Base-by-base conservation (phyloP, 1,140 invertebrate species). In the Stenopsyche tienmushanensis region DNA sequence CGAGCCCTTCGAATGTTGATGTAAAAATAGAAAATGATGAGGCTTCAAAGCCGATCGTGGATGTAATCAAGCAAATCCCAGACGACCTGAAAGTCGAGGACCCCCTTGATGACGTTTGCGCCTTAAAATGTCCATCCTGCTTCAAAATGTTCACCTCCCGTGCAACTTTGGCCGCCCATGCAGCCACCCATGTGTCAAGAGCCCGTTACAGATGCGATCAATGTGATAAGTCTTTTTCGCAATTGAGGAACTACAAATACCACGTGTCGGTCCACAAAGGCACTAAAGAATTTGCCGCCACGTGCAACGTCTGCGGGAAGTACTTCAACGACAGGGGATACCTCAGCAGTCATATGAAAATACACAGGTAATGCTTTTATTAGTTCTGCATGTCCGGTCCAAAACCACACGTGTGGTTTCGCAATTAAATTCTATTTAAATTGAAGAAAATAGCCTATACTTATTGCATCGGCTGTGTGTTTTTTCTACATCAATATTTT, bases 181-280 rank as follows among this genome's bases (percentile, higher is more conserved):
- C 66, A 62, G 68, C 66, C 13, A 62, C 70, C 3, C 74, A 76
- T 54, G 55, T 63, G 2, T 55, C 72, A 0, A 62, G 53, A 3
- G 70, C 88, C 65, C 84, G 86, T 1, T 91, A 90, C 69, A 84
- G 85, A 52, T 93, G 91, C 72, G 78, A 78, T 5, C 87, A 91
- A 52, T 93, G 91, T 72, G 86, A 85, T 20, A 92, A 92, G 73
- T 85, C 84, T 15, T 93, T 93, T 75, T 89, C 87, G 1, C 89
- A 91, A 74, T 75, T 90, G 41, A 80, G 88, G 5, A 90, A 91
- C 73, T 91, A 85, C 75, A 90, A 90, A 72, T 90, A 90, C 73
- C 89, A 91, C 70, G 81, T 88, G 71, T 87, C 86, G 1, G 82
- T 90, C 1, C 89, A 91, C 72, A 84, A 88, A 24, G 89, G 89